Base-by-base conservation (phyloP, 1,140 invertebrate genomes). In the Pararge aegeria region DNA sequence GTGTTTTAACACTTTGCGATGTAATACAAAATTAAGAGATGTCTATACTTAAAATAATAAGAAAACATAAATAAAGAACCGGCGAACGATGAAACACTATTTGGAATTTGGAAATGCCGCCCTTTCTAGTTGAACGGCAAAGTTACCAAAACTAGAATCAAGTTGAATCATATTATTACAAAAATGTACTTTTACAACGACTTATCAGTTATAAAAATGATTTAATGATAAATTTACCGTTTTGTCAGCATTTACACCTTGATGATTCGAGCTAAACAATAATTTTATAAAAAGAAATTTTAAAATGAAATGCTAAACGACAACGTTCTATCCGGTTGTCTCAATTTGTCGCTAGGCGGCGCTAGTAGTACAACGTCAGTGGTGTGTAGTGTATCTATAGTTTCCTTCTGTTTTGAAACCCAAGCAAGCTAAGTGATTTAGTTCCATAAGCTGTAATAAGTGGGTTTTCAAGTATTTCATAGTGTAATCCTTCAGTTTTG, bases 391-490 rank as follows among this genome's bases (percentile, higher is more conserved):
- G 87, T 89, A 89, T 87, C 82, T 87, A 83, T 89, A 87, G 83
- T 87, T 89, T 84, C 87, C 87, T 87, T 87, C 87, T 89, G 87
- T 89, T 89, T 89, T 89, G 87, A 89, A 89, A 89, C 84, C 87
- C 87, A 89, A 89, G 87, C 87, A 89, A 89, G 87, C 87, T 83
- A 87, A 76, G 82, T 83, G 78, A 87, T 79, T 83, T 85, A 80
- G 76, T 83, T 85, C 75, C 78, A 82, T 79, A 67, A 75, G 73
- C 78, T 75, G 77, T 78, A 78, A 70, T 70, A 77, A 74, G 75
- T 63, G 64, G 2, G 60, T 65, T 77, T 75, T 59, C 61, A 67
- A 77, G 83, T 79, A 71, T 66, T 76, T 65, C 20, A 73, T 66
- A 80, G 80, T 86, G 81, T 64, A 64, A 80, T 75, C 66, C 57